Evolutionary conservation across 2,888 invertebrate genomes (phyloP), one percentile per base, ranked within the genome.

Genomic region (Chydorus sphaericus): DNA sequence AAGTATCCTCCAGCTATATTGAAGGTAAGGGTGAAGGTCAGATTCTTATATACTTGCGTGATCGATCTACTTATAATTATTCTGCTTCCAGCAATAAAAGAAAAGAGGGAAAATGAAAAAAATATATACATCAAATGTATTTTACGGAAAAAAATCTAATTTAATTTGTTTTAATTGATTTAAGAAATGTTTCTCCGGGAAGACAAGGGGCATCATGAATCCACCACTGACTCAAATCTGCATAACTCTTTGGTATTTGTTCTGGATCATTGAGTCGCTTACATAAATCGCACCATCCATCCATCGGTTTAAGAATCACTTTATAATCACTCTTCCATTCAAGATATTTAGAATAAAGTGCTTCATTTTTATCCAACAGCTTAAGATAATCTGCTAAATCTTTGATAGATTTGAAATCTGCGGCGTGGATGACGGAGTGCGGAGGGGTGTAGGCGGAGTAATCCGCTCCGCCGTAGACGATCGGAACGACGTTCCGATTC

Each of bases 401-500:
- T 55, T 60, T 57, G 1, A 64, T 61, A 7, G 60, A 58, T 7
- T 55, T 16, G 54, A 64, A 67, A 48, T 63, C 61, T 3, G 61
- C 56, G 0, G 63, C 65, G 57, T 65, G 60, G 38, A 68, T 66
- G 58, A 59, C 65, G 1, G 66, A 63, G 8, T 59, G 57, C 6
- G 60, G 57, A 1, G 67, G 67, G 3, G 62, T 60, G 14, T 62
- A 52, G 4, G 16, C 5, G 3, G 57, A 58, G 53, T 66, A 66
- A 55, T 66, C 60, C 0, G 61, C 61, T 8, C 62, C 60, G 1
- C 66, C 66, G 37, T 62, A 62, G 3, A 65, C 64, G 6, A 67
- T 60, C 0, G 66, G 66, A 14, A 67, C 61, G 16, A 65, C 61
- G 38, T 64, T 58, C n/a, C 60, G 55, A 8, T 57, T 57, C n/a